Conservation (phyloP, 2,113 vertebrate genomes). For the Apodemus speciosus region DNA sequence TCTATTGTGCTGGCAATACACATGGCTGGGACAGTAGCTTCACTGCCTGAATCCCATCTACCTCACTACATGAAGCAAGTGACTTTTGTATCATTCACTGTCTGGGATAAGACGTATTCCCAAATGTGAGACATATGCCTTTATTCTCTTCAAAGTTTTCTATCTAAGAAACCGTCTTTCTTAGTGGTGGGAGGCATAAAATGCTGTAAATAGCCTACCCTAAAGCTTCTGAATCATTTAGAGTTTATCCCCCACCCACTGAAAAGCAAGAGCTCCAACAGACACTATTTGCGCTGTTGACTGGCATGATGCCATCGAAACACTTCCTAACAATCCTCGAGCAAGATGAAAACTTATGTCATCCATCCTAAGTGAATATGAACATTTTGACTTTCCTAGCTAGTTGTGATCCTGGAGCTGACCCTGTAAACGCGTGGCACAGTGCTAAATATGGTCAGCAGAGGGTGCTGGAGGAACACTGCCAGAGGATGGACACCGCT, state of each 20-base stretch:
- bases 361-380: neutral
- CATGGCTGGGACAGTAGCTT: neutral
- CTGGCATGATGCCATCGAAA: neutral
- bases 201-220: neutral
- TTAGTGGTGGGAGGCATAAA: neutral
- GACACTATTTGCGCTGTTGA: neutral
- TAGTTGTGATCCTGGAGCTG: neutral
- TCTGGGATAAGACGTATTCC: neutral
- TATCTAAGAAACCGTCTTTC: neutral
- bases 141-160: neutral
- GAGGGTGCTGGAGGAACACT: constrained; percentile 41
- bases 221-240: neutral
- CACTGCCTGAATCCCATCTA: neutral
- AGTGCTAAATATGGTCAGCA: neutral
- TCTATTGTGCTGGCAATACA: neutral
- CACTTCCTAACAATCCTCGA: neutral
- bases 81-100: neutral
- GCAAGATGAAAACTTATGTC: neutral
- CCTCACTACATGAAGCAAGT: neutral
- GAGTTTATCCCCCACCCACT: neutral
- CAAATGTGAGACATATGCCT: neutral
- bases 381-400: neutral
- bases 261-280: neutral
- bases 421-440: neutral
- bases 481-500: neutral